Evolutionary conservation across 2,113 vertebrate genomes (phyloP).

Genomic region (Glaucidium brasilianum): DNA sequence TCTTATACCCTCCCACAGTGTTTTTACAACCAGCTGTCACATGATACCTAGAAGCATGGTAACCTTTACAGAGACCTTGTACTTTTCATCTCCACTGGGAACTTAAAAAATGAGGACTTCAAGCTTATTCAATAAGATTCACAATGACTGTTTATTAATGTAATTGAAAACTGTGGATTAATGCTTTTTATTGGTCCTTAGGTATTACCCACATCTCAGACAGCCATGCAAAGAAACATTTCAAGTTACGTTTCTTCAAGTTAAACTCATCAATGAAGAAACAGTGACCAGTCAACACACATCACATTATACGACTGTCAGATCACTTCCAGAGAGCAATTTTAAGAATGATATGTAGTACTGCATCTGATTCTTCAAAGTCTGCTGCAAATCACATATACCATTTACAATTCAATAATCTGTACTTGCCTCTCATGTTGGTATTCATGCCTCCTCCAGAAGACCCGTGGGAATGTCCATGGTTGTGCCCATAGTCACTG

Average conservation of each 20-base stretch:
- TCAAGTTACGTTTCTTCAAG: neutral
- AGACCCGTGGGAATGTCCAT: slow-evolving; percentile 79
- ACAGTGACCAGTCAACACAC: neutral
- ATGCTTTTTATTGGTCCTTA: neutral
- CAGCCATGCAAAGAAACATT: neutral
- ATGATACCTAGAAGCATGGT: neutral
- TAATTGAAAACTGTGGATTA: neutral
- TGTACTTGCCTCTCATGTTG: slow-evolving; percentile 92
- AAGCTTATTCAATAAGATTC: neutral
- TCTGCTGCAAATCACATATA: neutral
- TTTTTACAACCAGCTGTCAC: neutral
- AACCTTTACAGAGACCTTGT: neutral
- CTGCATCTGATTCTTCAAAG: neutral
- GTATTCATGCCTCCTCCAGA: slow-evolving; percentile 90
- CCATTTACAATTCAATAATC: fast-evolving
- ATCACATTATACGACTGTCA: neutral
- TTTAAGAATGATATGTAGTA: neutral
- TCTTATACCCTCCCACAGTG: neutral
- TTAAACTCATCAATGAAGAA: neutral
- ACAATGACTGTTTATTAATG: neutral
- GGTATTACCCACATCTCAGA: neutral
- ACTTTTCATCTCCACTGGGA: neutral
- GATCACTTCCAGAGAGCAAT: neutral
- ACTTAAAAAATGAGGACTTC: neutral
- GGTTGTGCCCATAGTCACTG: slow-evolving; percentile 78